A percentile compares a stretch with the other conserved stretches of the same genome.
These are phyloP conservation scores for Nesogale talazaci DNA, from an alignment of 2,113 vertebrate genomes.

Conservation along the genomic window DNA sequence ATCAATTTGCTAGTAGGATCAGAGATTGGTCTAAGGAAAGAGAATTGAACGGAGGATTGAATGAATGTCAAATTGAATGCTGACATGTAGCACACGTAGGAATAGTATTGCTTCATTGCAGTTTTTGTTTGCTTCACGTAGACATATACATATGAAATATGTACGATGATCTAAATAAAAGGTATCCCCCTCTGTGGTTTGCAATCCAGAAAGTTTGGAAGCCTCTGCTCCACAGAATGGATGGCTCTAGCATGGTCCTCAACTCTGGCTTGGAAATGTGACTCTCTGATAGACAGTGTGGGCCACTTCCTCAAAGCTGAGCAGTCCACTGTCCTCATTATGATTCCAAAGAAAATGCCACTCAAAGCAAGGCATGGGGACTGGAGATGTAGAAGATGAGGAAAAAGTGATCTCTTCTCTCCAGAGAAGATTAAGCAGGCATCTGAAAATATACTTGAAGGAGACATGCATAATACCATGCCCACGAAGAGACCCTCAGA, in stretches of 20 bases:
- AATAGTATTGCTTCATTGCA: too few species aligned
- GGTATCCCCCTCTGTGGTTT: background rate
- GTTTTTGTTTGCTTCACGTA: background rate
- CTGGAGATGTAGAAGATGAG: background rate
- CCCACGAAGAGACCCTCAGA: background rate
- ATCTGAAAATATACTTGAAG: too few species aligned
- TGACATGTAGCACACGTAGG: background rate
- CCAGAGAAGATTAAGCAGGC: background rate
- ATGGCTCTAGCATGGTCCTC: background rate
- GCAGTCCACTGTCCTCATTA: background rate
- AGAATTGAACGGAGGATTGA: background rate
- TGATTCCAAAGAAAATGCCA: background rate
- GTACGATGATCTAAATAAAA: background rate
- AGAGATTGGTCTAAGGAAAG: background rate
- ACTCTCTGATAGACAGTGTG: background rate
- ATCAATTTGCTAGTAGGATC: background rate
- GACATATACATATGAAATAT: background rate
- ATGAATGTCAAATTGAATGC: too few species aligned
- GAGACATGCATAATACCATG: background rate
- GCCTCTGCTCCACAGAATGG: background rate
- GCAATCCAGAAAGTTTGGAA: background rate
- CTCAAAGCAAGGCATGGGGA: background rate
- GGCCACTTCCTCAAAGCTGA: background rate
- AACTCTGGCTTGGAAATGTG: background rate
- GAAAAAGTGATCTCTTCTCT: background rate